phyloP scores from a whole-genome alignment of 2,888 invertebrate species.

The Rhagonycha lutea region DNA sequence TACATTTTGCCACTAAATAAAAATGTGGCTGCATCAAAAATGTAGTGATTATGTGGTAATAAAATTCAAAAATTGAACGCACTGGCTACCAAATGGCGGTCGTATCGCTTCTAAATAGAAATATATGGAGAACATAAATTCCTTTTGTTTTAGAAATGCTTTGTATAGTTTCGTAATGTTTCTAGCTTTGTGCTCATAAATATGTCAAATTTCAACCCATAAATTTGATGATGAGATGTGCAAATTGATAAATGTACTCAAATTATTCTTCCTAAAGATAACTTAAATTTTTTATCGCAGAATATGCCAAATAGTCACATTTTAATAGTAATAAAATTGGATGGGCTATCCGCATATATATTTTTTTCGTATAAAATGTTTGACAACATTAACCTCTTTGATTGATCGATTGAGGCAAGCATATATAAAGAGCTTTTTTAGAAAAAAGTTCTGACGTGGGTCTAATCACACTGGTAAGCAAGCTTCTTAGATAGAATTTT shows the following conservation, averaged over 20 bases:
- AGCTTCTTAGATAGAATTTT: constrained; percentile 3
- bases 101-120: constrained; percentile 20
- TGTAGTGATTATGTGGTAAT: constrained; percentile 10
- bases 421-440: constrained; percentile 40
- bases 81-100: constrained; percentile 19
- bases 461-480: neutral
- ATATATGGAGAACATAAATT: constrained; percentile 26
- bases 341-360: constrained; percentile 8
- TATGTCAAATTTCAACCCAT: constrained; percentile 22
- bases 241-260: constrained; percentile 24
- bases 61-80: constrained; percentile 29
- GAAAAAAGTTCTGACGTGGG: constrained; percentile 28
- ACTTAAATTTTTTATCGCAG: neutral
- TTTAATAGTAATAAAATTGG: constrained; percentile 5
- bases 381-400: constrained; percentile 44
- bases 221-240: constrained; percentile 21
- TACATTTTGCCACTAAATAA: neutral
- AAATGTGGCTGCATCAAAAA: neutral
- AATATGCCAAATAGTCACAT: neutral
- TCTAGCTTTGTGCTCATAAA: constrained; percentile 18
- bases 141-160: constrained; percentile 26
- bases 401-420: constrained; percentile 44
- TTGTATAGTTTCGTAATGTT: constrained; percentile 20
- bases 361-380: constrained; percentile 35
- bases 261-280: constrained; percentile 14